Percentiles rank a stretch among this genome's conserved stretches.
phyloP scores from a whole-genome alignment of 37 sponge, comb jelly and placozoan genomes.

The Theonella swinhoei region DNA sequence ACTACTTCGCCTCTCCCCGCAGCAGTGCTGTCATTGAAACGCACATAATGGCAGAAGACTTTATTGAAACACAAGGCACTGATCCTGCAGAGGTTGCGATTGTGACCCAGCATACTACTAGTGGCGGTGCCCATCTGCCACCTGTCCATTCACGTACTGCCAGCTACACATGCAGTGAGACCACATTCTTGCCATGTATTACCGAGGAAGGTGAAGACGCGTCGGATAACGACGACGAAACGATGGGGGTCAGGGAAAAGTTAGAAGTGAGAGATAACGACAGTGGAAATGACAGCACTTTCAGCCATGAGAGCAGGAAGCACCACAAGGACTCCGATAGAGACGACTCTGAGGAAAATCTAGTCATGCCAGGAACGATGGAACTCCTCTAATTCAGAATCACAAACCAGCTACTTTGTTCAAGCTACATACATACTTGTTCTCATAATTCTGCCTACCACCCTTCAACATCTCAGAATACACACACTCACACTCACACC shows the following conservation, averaged over 20 bases:
- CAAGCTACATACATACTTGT: too few relatives aligned
- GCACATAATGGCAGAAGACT: neutral
- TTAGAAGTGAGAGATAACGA: neutral
- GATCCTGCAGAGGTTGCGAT: neutral
- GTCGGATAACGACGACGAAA: neutral
- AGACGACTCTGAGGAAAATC: neutral
- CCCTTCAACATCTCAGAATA: too few relatives aligned
- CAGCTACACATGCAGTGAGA: neutral
- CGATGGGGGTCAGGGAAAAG: too few relatives aligned
- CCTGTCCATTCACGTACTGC: neutral
- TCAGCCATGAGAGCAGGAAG: neutral
- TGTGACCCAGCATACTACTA: too few relatives aligned
- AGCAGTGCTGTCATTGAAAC: neutral
- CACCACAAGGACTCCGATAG: neutral
- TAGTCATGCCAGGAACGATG: neutral
- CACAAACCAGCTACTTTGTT: too few relatives aligned
- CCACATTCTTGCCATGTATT: neutral
- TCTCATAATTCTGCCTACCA: too few relatives aligned
- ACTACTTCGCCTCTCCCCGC: neutral
- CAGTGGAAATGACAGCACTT: neutral
- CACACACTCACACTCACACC: too few relatives aligned
- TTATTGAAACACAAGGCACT: neutral
- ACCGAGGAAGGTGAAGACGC: neutral
- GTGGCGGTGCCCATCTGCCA: too few relatives aligned
- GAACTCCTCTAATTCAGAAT: too few relatives aligned